Base-by-base conservation (phyloP, 2,797 vertebrate species). In the Uromys caudimaculatus region DNA sequence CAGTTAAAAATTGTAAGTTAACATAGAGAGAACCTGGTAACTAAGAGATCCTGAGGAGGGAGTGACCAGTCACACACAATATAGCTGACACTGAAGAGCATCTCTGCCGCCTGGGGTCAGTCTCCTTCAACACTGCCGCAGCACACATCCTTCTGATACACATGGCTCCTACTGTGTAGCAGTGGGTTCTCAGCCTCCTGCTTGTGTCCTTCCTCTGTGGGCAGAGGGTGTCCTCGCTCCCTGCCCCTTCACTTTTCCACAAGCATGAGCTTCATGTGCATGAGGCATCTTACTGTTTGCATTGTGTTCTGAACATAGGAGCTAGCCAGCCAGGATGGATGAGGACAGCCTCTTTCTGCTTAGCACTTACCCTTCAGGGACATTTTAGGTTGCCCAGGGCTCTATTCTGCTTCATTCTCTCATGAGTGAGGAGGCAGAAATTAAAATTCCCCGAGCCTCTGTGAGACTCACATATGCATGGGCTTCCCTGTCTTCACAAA, bases 51-150 rank as follows among this genome's bases (percentile, higher is more conserved):
- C 71, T 75, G 38, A 4, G 52, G 81, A 90, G 12, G 8, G 69
- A 56, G 23, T 29, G 62, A 11, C 47, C 52, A 71, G 3, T 32
- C 35, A 62, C 35, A 67, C 38, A 1, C 27, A 44, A 24, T 11
- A 0, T 4, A 16, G 56, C 44, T 58, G 0, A 9, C 79, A 14
- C 1, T 2, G 2, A 27, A n/a, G 38, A 41, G 14, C 8, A 12
- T 19, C 27, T 56, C 44, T 52, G n/a, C 62, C 9, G 0, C 38
- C n/a, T 16, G 3, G 77, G 52, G 11, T 41, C 17, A 11, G 79
- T 56, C 54, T 76, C 54, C 13, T 69, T 56, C 9, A 13, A 27
- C 54, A 29, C 35, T 2, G 0, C 47, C 27, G 17, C 32, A 8
- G 32, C 2, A 0, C 11, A 16, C 44, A 10, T 17, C 4, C n/a